Base-by-base conservation (phyloP, 1,140 invertebrate genomes). In the Trichonephila inaurata region DNA sequence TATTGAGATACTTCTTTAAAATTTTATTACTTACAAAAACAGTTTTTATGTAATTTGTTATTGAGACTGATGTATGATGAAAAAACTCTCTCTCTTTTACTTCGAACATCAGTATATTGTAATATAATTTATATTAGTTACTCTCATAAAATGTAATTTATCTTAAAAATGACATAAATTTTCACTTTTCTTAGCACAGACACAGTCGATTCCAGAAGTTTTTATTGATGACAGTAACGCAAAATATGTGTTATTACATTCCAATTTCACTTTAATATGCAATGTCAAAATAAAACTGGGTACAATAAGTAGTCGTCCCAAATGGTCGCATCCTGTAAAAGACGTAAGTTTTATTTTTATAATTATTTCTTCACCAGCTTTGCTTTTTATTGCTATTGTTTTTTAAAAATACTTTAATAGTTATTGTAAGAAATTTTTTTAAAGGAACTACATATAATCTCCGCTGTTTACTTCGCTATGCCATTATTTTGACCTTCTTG, bases 261-360 rank as follows among this genome's bases (percentile, higher is more conserved):
- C 81, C 18, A 95, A 88, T 58, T 95, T 95, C 69, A 94, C 58
- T 33, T 64, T 95, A 12, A 94, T 44, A 24, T 95, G 95, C 83
- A 95, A 91, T 69, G 95, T 94, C 44, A 89, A 94, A 85, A 86
- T 95, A 21, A 94, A 95, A 44, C 18, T 94, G 0, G 94, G 94
- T 64, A 94, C 91, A 33, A 86, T 94, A n/a, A 64, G 94, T 44
- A 58, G 58, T 44, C 40, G 40, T n/a, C 33, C 51, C 14, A 21
- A 44, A 82, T 92, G 90, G 90, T 44, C 62, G 16, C 58, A 92
- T 33, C 81, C 90, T 24, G 90, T 85, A 16, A 85, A 24, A 18
- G 82, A 92, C 16, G 90, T 92, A 66, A 69, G 90, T 85, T 51
- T 7, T 0, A 10, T 51, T 12, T 51, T 51, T 51, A 12, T 51